Conservation (phyloP, 2,797 vertebrate genomes). For the Amblyraja radiata region DNA sequence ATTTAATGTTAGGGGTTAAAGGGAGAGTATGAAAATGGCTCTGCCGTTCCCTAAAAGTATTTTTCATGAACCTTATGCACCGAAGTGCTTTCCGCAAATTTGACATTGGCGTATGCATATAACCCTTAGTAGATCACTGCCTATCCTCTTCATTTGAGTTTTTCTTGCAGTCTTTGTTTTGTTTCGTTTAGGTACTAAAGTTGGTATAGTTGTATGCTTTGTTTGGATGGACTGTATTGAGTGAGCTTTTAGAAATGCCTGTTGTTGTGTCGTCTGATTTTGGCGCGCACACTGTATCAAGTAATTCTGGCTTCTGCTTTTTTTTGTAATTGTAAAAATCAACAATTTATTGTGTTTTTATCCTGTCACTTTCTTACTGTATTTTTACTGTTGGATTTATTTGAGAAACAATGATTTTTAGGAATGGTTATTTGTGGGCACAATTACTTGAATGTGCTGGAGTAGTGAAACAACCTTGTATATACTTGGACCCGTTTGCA, state of each 20-base stretch:
- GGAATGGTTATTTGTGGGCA: not conserved
- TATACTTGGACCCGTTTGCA: not conserved
- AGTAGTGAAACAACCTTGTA: constrained; percentile 3
- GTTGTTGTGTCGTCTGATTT: not conserved
- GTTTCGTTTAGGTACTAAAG: not conserved
- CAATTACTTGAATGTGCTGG: constrained; percentile 6
- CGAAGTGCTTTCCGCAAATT: not conserved
- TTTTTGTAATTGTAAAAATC: too few relatives aligned
- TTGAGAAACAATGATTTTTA: not conserved
- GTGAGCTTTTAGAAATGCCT: constrained; percentile 12
- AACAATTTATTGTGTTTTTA: not conserved
- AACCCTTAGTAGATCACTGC: not conserved
- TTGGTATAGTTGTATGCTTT: constrained; percentile 13
- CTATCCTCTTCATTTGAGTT: not conserved
- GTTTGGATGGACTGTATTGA: constrained; percentile 19
- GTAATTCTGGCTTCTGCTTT: constrained; percentile 18
- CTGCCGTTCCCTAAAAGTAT: not conserved
- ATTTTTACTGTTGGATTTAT: not conserved
- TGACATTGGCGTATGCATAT: not conserved
- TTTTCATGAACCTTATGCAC: not conserved
- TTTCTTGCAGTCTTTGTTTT: not conserved
- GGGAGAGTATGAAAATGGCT: not conserved
- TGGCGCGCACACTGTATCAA: not conserved
- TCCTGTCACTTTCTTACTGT: constrained; percentile 1
- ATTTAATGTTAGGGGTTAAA: constrained; percentile 4